phyloP scores from a whole-genome alignment of 2,888 invertebrate genomes.

The Cotesia congregata region DNA sequence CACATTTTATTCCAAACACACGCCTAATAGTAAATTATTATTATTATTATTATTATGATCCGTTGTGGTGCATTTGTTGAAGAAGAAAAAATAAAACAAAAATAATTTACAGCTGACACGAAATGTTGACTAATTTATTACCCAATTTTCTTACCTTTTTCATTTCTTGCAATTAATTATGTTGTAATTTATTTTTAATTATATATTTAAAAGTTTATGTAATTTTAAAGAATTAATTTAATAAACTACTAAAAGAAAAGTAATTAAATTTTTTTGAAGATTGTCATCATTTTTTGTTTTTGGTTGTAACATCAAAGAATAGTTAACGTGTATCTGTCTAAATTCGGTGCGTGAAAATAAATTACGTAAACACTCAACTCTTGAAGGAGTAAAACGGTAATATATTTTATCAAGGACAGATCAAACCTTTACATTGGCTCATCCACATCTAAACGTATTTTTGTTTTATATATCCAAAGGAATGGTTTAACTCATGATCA shows the following conservation, averaged over 20 bases:
- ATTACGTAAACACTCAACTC: slow-evolving; percentile 33
- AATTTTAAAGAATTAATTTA: background rate
- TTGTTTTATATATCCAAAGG: background rate
- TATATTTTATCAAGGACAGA: slow-evolving; percentile 35
- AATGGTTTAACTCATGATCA: background rate
- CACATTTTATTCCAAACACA: background rate
- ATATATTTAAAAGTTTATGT: background rate
- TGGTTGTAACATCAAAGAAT: too few species aligned
- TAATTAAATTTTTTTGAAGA: background rate
- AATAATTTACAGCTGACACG: slow-evolving; percentile 9
- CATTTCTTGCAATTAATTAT: background rate
- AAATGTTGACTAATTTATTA: slow-evolving; percentile 4
- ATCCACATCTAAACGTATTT: background rate
- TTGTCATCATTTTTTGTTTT: background rate
- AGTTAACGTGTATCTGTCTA: background rate
- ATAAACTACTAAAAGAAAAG: background rate
- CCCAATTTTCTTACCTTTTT: slow-evolving; percentile 3
- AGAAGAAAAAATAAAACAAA: background rate
- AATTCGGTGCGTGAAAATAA: slow-evolving; percentile 16
- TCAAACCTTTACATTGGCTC: slow-evolving; percentile 19
- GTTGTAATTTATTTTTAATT: background rate
- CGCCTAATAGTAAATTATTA: background rate
- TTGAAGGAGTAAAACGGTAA: slow-evolving; percentile 14
- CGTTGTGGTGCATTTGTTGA: background rate
- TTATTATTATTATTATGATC: background rate